Conservation (phyloP, 2,113 vertebrate species). For the Uria aalge region DNA sequence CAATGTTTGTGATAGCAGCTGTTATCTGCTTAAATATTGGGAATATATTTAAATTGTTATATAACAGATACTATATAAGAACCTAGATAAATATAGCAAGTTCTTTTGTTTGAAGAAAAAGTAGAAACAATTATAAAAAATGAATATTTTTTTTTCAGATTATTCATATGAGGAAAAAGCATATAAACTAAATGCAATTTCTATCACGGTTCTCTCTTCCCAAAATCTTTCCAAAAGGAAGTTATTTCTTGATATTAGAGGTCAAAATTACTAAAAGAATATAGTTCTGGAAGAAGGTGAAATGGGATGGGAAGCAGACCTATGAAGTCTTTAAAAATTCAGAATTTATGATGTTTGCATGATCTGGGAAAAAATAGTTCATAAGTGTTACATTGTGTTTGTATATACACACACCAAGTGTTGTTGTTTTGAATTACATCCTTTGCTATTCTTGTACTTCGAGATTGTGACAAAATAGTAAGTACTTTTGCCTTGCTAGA, state of each 20-base stretch:
- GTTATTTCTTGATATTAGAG: neutral
- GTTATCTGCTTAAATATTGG: neutral
- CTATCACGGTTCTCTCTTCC: neutral
- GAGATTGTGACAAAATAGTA: neutral
- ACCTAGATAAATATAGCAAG: neutral
- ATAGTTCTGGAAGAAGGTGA: neutral
- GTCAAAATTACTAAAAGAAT: neutral
- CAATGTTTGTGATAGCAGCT: neutral
- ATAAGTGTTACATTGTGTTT: neutral
- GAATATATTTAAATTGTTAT: neutral
- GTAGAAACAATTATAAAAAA: neutral
- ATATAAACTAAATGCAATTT: neutral
- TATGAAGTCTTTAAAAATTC: neutral
- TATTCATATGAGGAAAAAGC: neutral
- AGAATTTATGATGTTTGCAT: neutral
- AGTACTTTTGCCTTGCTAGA: neutral
- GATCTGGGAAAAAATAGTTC: neutral
- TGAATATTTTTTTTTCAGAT: neutral
- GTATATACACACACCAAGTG: fast-evolving
- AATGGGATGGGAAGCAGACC: neutral
- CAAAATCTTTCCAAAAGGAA: neutral
- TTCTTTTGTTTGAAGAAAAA: neutral
- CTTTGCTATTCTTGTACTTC: neutral
- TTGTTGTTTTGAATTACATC: neutral
- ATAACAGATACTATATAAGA: neutral